Conservation (phyloP, 2,797 vertebrate species). For the Picus viridis region DNA sequence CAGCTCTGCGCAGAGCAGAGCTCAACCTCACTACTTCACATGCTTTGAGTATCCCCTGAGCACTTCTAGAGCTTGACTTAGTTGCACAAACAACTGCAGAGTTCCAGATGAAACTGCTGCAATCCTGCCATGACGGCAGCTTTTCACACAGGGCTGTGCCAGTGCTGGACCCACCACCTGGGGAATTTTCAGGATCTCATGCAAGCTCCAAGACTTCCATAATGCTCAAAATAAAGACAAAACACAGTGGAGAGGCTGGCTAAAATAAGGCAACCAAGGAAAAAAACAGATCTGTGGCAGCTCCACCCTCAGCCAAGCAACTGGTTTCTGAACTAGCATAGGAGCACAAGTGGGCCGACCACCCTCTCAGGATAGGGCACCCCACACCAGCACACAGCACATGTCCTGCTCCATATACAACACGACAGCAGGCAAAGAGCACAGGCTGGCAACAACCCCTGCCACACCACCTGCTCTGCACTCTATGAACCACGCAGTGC, state of each 20-base stretch:
- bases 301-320: background rate
- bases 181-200: conserved; percentile 17
- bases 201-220: background rate
- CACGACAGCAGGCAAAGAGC: accelerated
- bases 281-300: background rate
- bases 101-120: conserved; percentile 21
- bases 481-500: accelerated
- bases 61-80: conserved; percentile 17
- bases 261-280: conserved; percentile 11
- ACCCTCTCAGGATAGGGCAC: accelerated
- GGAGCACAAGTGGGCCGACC: accelerated
- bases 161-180: conserved; percentile 4
- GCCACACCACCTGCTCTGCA: background rate
- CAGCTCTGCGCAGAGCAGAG: background rate
- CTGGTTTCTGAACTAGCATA: background rate
- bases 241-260: background rate
- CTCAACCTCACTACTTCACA: background rate
- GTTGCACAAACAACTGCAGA: conserved; percentile 37
- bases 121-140: background rate
- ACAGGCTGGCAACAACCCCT: background rate
- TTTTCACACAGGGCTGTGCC: background rate
- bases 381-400: accelerated
- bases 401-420: accelerated
- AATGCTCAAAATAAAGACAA: background rate
- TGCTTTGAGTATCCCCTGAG: background rate